Evolutionary conservation across 2,113 vertebrate genomes (phyloP).

Genomic region (Odontophorus gujanensis): DNA sequence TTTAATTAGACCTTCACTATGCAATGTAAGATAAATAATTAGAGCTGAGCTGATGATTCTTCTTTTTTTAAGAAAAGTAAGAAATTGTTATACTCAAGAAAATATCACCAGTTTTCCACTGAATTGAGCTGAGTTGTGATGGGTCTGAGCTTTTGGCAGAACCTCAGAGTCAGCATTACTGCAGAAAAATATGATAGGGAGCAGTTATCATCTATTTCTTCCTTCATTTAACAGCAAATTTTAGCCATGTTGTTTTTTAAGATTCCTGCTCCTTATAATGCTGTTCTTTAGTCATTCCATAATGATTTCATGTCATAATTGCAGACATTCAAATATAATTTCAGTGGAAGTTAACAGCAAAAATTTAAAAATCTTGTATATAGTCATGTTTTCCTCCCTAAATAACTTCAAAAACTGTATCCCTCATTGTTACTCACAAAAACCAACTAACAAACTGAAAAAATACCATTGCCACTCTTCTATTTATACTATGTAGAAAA

Average conservation of each 20-base stretch:
- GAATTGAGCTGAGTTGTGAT: not conserved
- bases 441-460: not conserved
- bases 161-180: not conserved
- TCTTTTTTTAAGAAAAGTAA: not conserved
- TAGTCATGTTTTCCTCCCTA: not conserved
- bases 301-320: not conserved
- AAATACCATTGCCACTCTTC: not conserved
- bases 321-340: not conserved
- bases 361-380: not conserved
- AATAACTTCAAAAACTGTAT: not conserved
- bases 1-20: not conserved
- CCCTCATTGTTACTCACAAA: not conserved
- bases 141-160: not conserved
- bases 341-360: not conserved
- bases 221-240: not conserved
- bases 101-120: not conserved
- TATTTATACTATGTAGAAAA: not conserved
- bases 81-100: not conserved
- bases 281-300: not conserved
- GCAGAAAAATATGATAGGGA: not conserved
- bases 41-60: not conserved
- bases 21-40: not conserved
- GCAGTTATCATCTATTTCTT: not conserved
- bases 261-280: not conserved
- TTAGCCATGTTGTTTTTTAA: not conserved